Conservation (phyloP, 2,113 vertebrate species). For the Mobula hypostoma region DNA sequence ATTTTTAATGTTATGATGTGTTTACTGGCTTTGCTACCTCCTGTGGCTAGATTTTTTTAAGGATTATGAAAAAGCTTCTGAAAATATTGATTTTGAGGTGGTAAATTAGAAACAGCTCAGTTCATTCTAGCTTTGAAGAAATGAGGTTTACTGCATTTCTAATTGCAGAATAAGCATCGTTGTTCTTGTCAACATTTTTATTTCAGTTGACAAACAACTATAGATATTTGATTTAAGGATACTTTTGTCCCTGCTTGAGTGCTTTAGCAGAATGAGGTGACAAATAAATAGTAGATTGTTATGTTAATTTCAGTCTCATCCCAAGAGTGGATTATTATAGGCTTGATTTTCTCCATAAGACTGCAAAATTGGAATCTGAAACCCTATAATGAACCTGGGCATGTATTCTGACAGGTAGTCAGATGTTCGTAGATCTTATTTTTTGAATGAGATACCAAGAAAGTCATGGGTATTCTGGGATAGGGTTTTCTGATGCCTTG, state of each 20-base stretch:
- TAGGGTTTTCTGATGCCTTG: background rate
- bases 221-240: background rate
- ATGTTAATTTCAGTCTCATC: background rate
- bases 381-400: background rate
- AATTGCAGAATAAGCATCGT: background rate
- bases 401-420: too few species aligned
- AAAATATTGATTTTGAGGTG: background rate
- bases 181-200: background rate
- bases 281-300: background rate
- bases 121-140: background rate
- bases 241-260: background rate
- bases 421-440: background rate
- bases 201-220: too few species aligned
- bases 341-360: background rate
- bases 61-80: too few species aligned
- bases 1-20: background rate
- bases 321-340: background rate
- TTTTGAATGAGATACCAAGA: background rate
- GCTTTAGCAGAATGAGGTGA: background rate
- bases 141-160: background rate
- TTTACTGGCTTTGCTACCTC: background rate
- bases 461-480: background rate
- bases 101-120: background rate
- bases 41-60: background rate
- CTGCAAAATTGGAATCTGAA: background rate